Percentiles rank a stretch among this genome's conserved stretches.
These are phyloP conservation scores for Capromys pilorides DNA, from an alignment of 2,797 vertebrate species.

Conservation along the genomic window DNA sequence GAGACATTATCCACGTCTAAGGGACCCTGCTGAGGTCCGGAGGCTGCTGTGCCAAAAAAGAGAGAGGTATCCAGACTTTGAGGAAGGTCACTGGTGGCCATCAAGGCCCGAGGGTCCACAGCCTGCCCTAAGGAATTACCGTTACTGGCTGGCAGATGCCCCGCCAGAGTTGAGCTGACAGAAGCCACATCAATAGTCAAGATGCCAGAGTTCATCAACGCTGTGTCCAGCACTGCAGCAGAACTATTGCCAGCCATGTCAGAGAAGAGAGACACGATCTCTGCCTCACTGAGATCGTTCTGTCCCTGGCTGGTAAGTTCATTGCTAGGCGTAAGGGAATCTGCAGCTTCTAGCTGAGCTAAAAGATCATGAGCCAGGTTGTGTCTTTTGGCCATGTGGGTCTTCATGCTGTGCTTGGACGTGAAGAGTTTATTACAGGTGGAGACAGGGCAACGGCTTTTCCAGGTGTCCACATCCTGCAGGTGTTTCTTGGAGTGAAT, in stretches of 20 bases:
- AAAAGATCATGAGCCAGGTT: slow-evolving; percentile 94
- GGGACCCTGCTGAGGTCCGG: slow-evolving; percentile 92
- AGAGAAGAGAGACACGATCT: slow-evolving; percentile 94
- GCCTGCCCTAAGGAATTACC: slow-evolving; percentile 86
- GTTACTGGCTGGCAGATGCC: slow-evolving; percentile 81
- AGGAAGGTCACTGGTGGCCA: slow-evolving; percentile 88
- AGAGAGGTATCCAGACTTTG: slow-evolving; percentile 92
- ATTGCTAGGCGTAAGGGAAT: slow-evolving; percentile 95
- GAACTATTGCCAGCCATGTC: slow-evolving; percentile 86
- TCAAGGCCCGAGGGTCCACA: slow-evolving; percentile 91
- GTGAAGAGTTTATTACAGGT: slow-evolving; percentile 96
- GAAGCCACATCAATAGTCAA: slow-evolving; percentile 95
- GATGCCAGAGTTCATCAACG: slow-evolving; percentile 94
- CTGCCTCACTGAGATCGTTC: slow-evolving; percentile 92
- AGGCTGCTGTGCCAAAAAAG: slow-evolving; percentile 83
- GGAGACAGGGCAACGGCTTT: slow-evolving; percentile 93
- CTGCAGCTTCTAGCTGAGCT: slow-evolving; percentile 93
- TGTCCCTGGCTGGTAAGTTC: slow-evolving; percentile 93
- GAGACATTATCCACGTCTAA: slow-evolving; percentile 93
- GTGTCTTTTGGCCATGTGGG: slow-evolving; percentile 97
- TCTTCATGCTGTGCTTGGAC: slow-evolving; percentile 96
- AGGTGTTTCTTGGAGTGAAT: slow-evolving; percentile 99
- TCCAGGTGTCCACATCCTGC: slow-evolving; percentile 91
- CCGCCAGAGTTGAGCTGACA: slow-evolving; percentile 88
- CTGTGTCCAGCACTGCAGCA: slow-evolving; percentile 92